These are phyloP conservation scores for Pogonus chalceus DNA, from an alignment of 1,140 invertebrate species.

Conservation along the genomic window DNA sequence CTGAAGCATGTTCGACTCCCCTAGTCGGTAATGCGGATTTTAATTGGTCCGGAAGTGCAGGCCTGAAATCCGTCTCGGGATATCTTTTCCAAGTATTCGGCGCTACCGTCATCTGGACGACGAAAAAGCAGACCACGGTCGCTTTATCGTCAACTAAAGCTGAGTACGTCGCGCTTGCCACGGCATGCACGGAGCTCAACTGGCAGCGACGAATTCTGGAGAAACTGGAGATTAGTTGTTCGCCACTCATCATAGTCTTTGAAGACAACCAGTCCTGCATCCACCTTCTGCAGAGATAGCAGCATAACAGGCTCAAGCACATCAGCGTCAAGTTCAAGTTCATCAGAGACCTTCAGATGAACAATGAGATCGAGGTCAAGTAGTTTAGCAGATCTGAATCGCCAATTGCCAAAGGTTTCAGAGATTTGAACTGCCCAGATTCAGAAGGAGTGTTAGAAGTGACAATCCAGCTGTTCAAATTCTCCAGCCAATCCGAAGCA, in stretches of 20 bases:
- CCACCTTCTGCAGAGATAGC: conserved; percentile 26
- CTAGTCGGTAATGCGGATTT: background rate
- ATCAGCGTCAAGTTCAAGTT: conserved; percentile 22
- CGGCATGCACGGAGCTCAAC: conserved; percentile 16
- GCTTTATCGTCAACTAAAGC: conserved; percentile 39
- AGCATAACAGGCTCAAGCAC: conserved; percentile 24
- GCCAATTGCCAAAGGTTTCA: no score
- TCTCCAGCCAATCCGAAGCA: no score
- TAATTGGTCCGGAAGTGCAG: conserved; percentile 18
- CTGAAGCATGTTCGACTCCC: background rate
- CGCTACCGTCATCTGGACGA: conserved; percentile 18
- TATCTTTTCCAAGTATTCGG: conserved; percentile 25
- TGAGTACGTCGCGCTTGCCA: conserved; percentile 26
- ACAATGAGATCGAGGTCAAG: no score
- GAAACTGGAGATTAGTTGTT: conserved; percentile 18
- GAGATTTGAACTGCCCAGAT: no score
- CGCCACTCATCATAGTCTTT: conserved; percentile 12
- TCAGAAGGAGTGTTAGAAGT: no score
- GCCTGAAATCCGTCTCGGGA: conserved; percentile 23
- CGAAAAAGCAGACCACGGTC: conserved; percentile 17
- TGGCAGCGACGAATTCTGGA: conserved; percentile 25
- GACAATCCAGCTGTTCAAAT: no score
- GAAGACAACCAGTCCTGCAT: conserved; percentile 30
- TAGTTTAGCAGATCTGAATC: background rate
- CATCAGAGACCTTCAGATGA: no score